Evolutionary conservation across 2,888 invertebrate genomes (phyloP).

Genomic region (Drosophila kambysellisi): DNA sequence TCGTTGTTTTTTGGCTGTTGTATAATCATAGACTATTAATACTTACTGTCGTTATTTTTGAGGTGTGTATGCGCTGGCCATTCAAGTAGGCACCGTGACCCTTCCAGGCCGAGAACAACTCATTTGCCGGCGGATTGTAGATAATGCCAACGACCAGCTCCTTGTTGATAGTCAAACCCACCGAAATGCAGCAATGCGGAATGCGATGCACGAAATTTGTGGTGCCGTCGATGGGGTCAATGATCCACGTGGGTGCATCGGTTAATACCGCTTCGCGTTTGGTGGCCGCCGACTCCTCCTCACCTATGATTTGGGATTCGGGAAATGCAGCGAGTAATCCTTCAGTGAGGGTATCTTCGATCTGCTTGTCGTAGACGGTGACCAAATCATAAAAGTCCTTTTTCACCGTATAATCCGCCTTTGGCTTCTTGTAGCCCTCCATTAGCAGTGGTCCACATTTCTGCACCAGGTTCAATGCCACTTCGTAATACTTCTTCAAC

Average conservation of each 20-base stretch:
- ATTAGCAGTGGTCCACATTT: conserved; percentile 82
- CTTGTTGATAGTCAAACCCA: conserved; percentile 88
- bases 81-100: conserved; percentile 92
- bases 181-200: conserved; percentile 89
- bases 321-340: conserved; percentile 87
- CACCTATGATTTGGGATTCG: conserved; percentile 91
- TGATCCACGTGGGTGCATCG: conserved; percentile 93
- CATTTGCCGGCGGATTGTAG: conserved; percentile 90
- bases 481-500: conserved; percentile 80
- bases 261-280: conserved; percentile 86
- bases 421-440: conserved; percentile 80
- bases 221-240: conserved; percentile 95
- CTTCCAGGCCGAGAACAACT: conserved; percentile 90
- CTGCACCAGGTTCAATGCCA: conserved; percentile 81
- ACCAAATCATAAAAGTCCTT: conserved; percentile 90
- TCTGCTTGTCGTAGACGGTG: conserved; percentile 91
- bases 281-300: conserved; percentile 87
- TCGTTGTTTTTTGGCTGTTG: conserved; percentile 15
- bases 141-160: conserved; percentile 89
- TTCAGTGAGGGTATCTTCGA: conserved; percentile 90
- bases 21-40: conserved; percentile 13
- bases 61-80: conserved; percentile 87
- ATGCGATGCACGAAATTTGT: conserved; percentile 91
- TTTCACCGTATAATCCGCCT: conserved; percentile 86
- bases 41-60: conserved; percentile 81